Conservation (phyloP, 2,888 invertebrate genomes). For the Melieria omissa region DNA sequence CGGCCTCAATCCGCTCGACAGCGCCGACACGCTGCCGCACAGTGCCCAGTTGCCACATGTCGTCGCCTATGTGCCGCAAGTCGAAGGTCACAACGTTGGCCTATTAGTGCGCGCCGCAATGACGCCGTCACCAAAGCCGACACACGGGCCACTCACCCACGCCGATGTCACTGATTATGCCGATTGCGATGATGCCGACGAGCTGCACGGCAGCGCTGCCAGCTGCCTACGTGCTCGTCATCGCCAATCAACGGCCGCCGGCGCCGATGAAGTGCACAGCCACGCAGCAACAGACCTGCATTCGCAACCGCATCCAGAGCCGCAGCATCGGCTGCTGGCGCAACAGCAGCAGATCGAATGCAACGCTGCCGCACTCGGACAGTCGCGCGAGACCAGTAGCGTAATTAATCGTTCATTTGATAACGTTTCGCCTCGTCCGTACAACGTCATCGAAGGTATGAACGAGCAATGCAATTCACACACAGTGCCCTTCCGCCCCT, state of each 20-base stretch:
- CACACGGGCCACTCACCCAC: slow-evolving; percentile 19
- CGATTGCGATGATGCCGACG: background rate
- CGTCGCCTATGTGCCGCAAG: slow-evolving; percentile 53
- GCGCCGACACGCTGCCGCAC: slow-evolving; percentile 17
- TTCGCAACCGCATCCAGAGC: slow-evolving; percentile 38
- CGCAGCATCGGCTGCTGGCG: slow-evolving; percentile 10
- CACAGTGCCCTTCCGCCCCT: background rate
- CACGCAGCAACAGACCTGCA: background rate
- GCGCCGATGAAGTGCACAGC: background rate
- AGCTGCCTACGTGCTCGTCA: slow-evolving; percentile 42
- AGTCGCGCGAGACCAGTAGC: slow-evolving; percentile 40
- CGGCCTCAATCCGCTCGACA: slow-evolving; percentile 53
- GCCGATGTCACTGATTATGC: slow-evolving; percentile 29
- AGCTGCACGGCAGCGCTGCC: too few species aligned
- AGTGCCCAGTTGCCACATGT: background rate
- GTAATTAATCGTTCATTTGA: slow-evolving; percentile 59
- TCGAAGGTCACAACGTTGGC: slow-evolving; percentile 60
- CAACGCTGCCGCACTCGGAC: slow-evolving; percentile 23
- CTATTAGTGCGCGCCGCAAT: slow-evolving; percentile 51
- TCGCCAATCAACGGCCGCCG: slow-evolving; percentile 39
- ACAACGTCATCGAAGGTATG: slow-evolving; percentile 59
- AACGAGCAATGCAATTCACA: background rate
- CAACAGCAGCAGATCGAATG: slow-evolving; percentile 19
- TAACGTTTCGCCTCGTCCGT: slow-evolving; percentile 64
- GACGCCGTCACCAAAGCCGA: slow-evolving; percentile 35